Conservation (phyloP, 2,797 vertebrate species). For the Streptopelia turtur region DNA sequence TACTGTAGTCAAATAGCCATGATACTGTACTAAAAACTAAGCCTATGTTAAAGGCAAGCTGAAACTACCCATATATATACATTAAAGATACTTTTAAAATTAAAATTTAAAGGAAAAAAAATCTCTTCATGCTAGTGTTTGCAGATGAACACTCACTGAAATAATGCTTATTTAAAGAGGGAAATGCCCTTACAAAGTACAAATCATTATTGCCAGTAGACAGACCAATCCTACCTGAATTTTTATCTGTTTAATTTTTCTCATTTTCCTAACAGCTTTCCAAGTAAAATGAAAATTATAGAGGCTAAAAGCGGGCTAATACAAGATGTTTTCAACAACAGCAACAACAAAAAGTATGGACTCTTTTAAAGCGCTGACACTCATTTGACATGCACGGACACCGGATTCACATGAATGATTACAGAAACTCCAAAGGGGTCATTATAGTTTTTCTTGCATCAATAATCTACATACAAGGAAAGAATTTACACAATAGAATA, state of each 20-base stretch:
- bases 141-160: not conserved
- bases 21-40: not conserved
- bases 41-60: not conserved
- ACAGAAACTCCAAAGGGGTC: not conserved
- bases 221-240: not conserved
- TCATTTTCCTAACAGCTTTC: not conserved
- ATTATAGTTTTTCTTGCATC: not conserved
- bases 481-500: constrained; percentile 22
- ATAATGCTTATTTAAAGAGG: not conserved
- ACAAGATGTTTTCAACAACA: not conserved
- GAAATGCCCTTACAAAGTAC: not conserved
- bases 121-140: not conserved
- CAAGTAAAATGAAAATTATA: not conserved
- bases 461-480: constrained; percentile 5
- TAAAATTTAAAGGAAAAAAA: not conserved
- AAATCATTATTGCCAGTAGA: not conserved
- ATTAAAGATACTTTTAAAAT: not conserved
- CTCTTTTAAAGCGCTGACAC: not conserved
- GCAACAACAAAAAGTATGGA: not conserved
- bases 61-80: not conserved
- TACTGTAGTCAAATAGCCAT: not conserved
- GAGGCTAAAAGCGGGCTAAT: not conserved
- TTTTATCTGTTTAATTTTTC: not conserved
- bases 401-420: not conserved
- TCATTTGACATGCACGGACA: not conserved